These are phyloP conservation scores for Corvus moneduloides DNA, from an alignment of 2,113 vertebrate species.

Conservation along the genomic window DNA sequence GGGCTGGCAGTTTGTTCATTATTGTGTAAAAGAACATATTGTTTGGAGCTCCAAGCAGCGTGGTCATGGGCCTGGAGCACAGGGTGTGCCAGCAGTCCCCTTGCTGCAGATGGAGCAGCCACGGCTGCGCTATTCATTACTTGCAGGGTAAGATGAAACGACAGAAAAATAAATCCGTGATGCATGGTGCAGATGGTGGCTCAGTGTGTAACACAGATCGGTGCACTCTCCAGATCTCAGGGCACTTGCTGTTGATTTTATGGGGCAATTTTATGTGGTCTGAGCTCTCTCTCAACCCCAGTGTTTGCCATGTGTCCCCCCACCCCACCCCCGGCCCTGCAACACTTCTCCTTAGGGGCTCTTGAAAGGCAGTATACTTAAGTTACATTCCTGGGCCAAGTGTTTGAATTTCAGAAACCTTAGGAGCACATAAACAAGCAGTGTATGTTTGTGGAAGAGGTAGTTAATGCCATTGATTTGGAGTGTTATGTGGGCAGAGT, in stretches of 20 bases:
- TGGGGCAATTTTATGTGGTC: neutral
- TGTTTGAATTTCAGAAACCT: constrained; percentile 14
- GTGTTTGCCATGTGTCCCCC: neutral
- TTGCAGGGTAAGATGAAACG: neutral
- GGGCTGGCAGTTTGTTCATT: neutral
- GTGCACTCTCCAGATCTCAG: neutral
- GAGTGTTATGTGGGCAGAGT: neutral
- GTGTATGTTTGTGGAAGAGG: neutral
- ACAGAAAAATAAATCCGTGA: neutral
- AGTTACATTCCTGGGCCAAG: neutral
- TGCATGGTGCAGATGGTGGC: neutral
- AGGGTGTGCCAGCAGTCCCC: neutral
- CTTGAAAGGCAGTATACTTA: neutral
- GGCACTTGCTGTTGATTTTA: neutral
- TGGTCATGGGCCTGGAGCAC: neutral
- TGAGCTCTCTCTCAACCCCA: neutral
- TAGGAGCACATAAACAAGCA: neutral
- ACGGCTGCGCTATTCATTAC: neutral
- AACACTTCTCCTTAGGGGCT: neutral
- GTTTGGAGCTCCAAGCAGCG: neutral
- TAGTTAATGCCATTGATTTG: neutral
- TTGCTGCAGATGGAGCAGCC: neutral
- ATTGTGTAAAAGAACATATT: neutral
- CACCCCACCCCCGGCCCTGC: rapidly evolving
- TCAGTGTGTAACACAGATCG: neutral